Conservation (phyloP, 1,140 invertebrate species). For the Forficula auricularia region DNA sequence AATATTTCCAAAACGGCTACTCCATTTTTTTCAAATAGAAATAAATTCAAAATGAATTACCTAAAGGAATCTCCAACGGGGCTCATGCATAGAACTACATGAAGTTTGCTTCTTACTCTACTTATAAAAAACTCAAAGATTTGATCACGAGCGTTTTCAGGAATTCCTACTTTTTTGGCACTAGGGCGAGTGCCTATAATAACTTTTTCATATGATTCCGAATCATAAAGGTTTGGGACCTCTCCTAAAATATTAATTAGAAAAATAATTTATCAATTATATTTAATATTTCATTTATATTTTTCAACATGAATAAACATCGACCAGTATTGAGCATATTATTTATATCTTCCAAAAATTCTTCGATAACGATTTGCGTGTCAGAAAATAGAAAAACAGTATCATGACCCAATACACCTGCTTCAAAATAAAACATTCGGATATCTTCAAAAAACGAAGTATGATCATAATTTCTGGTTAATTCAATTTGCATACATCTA, state of each 20-base stretch:
- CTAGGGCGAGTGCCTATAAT: slow-evolving; percentile 49
- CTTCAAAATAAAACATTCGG: slow-evolving; percentile 45
- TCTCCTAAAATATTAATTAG: slow-evolving; percentile 38
- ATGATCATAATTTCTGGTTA: slow-evolving; percentile 66
- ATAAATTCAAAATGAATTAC: slow-evolving; percentile 19
- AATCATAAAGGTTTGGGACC: slow-evolving; percentile 70
- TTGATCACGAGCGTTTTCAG: slow-evolving; percentile 47
- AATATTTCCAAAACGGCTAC: too few relatives aligned
- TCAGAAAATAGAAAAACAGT: slow-evolving; percentile 76
- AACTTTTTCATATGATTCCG: slow-evolving; percentile 66
- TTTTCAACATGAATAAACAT: slow-evolving; percentile 17
- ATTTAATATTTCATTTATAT: slow-evolving; percentile 4
- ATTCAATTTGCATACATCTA: slow-evolving; percentile 70
- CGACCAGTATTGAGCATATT: slow-evolving; percentile 72
- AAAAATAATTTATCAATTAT: slow-evolving; percentile 4
- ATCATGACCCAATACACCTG: slow-evolving; percentile 55
- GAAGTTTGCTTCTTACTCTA: slow-evolving; percentile 58
- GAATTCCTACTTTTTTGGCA: slow-evolving; percentile 50
- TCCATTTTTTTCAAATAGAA: too few relatives aligned
- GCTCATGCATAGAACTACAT: slow-evolving; percentile 77
- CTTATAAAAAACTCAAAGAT: slow-evolving; percentile 72
- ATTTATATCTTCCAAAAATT: slow-evolving; percentile 83
- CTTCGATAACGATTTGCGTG: slow-evolving; percentile 78
- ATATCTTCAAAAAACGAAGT: slow-evolving; percentile 61
- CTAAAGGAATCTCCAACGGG: slow-evolving; percentile 71